Evolutionary conservation across 2,113 vertebrate species (phyloP).

Genomic region (Cavia aperea): DNA sequence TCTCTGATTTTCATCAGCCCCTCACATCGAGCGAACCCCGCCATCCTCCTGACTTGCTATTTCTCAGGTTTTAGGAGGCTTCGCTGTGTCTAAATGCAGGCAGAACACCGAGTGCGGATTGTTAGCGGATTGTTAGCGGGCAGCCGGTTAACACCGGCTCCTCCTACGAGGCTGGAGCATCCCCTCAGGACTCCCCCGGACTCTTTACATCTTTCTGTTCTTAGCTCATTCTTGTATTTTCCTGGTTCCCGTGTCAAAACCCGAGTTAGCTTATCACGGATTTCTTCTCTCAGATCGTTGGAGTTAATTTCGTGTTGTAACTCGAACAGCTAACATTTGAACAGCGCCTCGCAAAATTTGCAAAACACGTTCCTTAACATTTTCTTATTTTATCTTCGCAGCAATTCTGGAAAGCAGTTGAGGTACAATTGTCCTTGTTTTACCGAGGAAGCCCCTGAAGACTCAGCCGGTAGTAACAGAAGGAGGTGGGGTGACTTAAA

Average conservation of each 20-base stretch:
- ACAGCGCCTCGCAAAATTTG: not conserved
- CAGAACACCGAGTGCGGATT: not conserved
- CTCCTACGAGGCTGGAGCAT: not conserved
- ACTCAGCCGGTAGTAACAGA: not conserved
- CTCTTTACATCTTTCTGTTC: slow-evolving; percentile 33
- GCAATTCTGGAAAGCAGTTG: not conserved
- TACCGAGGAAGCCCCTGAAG: not conserved
- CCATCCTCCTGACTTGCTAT: not conserved
- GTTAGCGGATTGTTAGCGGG: not conserved
- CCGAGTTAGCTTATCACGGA: not conserved
- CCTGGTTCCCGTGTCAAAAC: slow-evolving; percentile 13
- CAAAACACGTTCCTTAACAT: not conserved
- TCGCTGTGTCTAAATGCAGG: not conserved
- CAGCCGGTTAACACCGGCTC: slow-evolving; percentile 1
- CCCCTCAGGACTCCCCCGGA: slow-evolving; percentile 8
- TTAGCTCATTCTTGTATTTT: slow-evolving; percentile 37
- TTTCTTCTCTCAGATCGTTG: slow-evolving; percentile 2
- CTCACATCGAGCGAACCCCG: not conserved
- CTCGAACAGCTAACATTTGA: slow-evolving; percentile 23
- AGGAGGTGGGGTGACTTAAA: not conserved
- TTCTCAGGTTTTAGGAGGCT: not conserved
- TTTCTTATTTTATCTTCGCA: slow-evolving; percentile 18
- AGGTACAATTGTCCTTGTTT: not conserved
- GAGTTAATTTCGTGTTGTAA: slow-evolving; percentile 44
- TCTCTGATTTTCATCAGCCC: slow-evolving; percentile 27